Evolutionary conservation across 2,888 invertebrate genomes (phyloP).

Genomic region (Silvanus unidentatus): DNA sequence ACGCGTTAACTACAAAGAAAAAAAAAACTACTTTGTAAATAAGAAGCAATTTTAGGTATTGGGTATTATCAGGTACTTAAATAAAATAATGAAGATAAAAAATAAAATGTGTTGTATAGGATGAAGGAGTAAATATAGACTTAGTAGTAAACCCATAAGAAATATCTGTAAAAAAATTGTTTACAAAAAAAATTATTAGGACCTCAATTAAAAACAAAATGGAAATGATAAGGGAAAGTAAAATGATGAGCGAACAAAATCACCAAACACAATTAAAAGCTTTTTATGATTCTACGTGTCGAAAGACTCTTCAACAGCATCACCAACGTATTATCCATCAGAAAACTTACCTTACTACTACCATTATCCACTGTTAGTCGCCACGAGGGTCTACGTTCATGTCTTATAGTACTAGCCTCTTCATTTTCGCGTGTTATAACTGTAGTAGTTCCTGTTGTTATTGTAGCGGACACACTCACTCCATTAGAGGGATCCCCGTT

Average conservation of each 20-base stretch:
- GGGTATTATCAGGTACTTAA: no score
- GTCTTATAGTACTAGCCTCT: conserved; percentile 34
- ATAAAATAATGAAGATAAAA: conserved; percentile 11
- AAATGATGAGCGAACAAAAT: conserved; percentile 1
- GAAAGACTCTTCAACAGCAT: no score
- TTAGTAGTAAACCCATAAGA: conserved; percentile 27
- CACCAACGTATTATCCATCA: not conserved
- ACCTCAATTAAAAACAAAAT: conserved; percentile 19
- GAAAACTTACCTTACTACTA: conserved; percentile 77
- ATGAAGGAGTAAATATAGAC: conserved; percentile 36
- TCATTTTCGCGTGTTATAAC: conserved; percentile 31
- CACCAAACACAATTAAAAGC: not conserved
- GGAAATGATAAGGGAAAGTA: conserved; percentile 11
- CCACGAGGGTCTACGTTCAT: conserved; percentile 87
- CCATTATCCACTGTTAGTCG: conserved; percentile 79
- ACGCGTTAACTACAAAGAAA: not conserved
- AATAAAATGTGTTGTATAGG: conserved; percentile 32
- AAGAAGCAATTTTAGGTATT: no score
- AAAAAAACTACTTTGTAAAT: not conserved
- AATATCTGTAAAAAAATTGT: conserved; percentile 29
- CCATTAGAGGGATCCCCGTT: conserved; percentile 37
- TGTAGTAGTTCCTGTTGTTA: conserved; percentile 52
- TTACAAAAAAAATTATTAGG: not conserved
- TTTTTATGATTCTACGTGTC: no score
- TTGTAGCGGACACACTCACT: conserved; percentile 50